Evolutionary conservation across 2,888 invertebrate genomes (phyloP).

Genomic region (Caenorhabditis sinica): DNA sequence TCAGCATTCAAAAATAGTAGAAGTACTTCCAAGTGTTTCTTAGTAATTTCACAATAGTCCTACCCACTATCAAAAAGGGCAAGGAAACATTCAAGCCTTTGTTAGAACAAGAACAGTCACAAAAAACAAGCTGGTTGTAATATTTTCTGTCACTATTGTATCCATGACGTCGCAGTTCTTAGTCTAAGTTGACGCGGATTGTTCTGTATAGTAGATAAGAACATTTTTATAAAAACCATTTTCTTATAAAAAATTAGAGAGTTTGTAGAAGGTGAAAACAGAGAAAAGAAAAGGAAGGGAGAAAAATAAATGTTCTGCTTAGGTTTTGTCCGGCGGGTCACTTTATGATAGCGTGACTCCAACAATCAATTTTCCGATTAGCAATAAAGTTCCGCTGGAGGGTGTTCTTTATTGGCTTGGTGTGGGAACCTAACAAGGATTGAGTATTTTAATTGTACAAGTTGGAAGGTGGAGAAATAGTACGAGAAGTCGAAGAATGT

Average conservation of each 20-base stretch:
- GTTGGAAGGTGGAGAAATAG: no score
- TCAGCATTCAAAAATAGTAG: no score
- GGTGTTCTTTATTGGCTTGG: not conserved
- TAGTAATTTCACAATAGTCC: no score
- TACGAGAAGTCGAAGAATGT: no score
- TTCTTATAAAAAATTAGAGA: no score
- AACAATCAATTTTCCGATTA: not conserved
- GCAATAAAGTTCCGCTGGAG: not conserved
- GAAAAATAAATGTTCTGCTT: not conserved
- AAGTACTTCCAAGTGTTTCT: no score
- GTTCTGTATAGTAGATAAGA: no score
- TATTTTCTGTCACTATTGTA: not conserved
- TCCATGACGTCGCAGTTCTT: not conserved
- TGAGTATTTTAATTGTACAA: no score
- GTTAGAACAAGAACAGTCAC: not conserved
- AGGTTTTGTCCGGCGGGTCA: not conserved
- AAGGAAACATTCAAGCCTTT: constrained; percentile 8
- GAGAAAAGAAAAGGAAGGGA: not conserved
- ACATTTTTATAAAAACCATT: no score
- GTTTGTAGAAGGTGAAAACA: no score
- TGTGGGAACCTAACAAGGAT: no score
- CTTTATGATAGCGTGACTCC: constrained; percentile 3
- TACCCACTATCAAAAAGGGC: not conserved
- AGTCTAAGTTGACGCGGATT: not conserved
- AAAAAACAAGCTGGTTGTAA: constrained; percentile 1